A percentile compares a stretch with the other conserved stretches of the same genome.
These are phyloP conservation scores for Tiphia femorata DNA, from an alignment of 2,888 invertebrate genomes.

Conservation along the genomic window DNA sequence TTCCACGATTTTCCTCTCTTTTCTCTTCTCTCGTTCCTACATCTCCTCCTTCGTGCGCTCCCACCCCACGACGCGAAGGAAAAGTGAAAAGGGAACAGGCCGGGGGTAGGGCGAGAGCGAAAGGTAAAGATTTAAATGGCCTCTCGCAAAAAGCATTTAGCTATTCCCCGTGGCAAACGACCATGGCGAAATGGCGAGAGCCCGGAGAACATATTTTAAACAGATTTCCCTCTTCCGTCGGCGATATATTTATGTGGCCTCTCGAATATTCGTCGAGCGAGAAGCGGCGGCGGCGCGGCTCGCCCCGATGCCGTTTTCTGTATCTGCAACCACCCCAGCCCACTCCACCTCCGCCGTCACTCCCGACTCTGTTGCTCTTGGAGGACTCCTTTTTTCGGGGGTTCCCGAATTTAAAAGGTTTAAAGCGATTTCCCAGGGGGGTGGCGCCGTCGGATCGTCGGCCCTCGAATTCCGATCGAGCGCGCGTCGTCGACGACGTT, in stretches of 20 bases:
- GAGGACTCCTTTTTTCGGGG: conserved; percentile 41
- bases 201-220: conserved; percentile 67
- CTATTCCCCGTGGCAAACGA: conserved; percentile 69
- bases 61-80: not conserved
- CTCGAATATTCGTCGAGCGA: conserved; percentile 37
- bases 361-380: conserved; percentile 29
- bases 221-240: conserved; percentile 65
- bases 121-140: conserved; percentile 68
- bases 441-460: conserved; percentile 54
- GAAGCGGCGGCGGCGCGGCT: no score
- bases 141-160: conserved; percentile 69
- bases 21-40: conserved; percentile 21
- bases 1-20: not conserved
- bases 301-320: no score
- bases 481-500: conserved; percentile 18
- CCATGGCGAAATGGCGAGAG: conserved; percentile 64
- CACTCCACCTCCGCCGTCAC: conserved; percentile 3
- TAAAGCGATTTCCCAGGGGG: conserved; percentile 68
- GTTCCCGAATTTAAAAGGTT: conserved; percentile 67
- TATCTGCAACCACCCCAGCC: not conserved
- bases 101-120: conserved; percentile 34
- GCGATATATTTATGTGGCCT: conserved; percentile 64
- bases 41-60: conserved; percentile 13
- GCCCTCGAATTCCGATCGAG: conserved; percentile 49
- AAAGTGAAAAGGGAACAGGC: conserved; percentile 13